Percentiles rank a stretch among this genome's conserved stretches.
These are phyloP conservation scores for Pelobates cultripes DNA, from an alignment of 2,797 vertebrate species.

Conservation along the genomic window DNA sequence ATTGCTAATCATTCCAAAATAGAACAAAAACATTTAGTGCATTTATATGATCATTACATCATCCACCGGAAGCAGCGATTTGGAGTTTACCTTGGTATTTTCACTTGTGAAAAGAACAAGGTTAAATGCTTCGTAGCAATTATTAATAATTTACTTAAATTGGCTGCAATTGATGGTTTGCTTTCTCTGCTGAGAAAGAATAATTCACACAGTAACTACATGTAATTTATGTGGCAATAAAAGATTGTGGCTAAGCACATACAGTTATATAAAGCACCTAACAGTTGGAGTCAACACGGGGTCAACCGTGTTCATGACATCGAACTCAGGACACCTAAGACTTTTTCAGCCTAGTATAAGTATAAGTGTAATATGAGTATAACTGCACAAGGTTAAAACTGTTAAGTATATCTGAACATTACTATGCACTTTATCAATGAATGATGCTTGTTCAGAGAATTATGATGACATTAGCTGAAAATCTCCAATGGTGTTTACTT, in stretches of 20 bases:
- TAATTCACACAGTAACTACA: not conserved
- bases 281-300: not conserved
- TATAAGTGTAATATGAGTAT: too few species aligned
- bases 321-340: too few species aligned
- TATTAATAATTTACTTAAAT: conserved; percentile 17
- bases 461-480: too few species aligned
- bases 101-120: not conserved
- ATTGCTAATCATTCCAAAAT: not conserved
- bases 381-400: too few species aligned
- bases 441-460: too few species aligned
- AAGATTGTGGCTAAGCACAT: not conserved
- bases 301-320: not conserved
- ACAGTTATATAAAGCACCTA: not conserved
- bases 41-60: not conserved
- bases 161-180: not conserved
- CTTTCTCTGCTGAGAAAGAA: not conserved
- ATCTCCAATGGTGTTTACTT: too few species aligned
- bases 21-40: not conserved
- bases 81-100: not conserved
- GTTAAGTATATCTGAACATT: too few species aligned
- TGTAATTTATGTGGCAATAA: not conserved
- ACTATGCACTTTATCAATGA: too few species aligned
- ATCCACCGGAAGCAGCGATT: too few species aligned
- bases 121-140: too few species aligned
- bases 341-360: too few species aligned